Conservation (phyloP, 35 echinoderm and acorn worm species). For the Strongylocentrotus purpuratus region DNA sequence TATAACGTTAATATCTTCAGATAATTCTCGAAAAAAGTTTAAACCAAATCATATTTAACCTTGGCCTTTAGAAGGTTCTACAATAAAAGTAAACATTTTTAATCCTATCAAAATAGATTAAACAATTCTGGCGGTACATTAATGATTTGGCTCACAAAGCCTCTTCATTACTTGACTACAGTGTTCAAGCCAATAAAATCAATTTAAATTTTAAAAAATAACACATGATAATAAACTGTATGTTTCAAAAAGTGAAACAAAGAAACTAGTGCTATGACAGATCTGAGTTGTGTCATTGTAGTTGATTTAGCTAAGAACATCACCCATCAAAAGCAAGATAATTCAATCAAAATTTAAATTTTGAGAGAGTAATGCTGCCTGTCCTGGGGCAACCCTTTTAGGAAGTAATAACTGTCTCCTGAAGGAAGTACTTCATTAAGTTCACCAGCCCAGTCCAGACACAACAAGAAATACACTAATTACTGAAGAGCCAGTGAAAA, state of each 20-base stretch:
- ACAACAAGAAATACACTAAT: not conserved
- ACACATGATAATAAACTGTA: not conserved
- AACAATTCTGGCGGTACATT: too few relatives aligned
- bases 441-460: not conserved
- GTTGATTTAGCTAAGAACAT: not conserved
- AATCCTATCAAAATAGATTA: too few relatives aligned
- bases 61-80: not conserved
- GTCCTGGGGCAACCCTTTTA: not conserved
- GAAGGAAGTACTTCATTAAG: not conserved
- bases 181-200: too few relatives aligned
- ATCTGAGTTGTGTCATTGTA: not conserved
- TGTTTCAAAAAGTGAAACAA: not conserved
- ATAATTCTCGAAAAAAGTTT: not conserved
- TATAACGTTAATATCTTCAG: not conserved
- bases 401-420: constrained; percentile 6
- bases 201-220: not conserved
- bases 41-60: not conserved
- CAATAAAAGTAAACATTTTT: too few relatives aligned
- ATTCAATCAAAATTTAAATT: not conserved
- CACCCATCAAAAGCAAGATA: not conserved
- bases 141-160: too few relatives aligned
- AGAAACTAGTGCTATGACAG: not conserved
- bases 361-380: not conserved
- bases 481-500: not conserved
- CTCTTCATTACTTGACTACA: too few relatives aligned